Percentiles rank a stretch among this genome's conserved stretches.
phyloP scores from a whole-genome alignment of 2,797 vertebrate species.

The Arnoldichthys spilopterus region DNA sequence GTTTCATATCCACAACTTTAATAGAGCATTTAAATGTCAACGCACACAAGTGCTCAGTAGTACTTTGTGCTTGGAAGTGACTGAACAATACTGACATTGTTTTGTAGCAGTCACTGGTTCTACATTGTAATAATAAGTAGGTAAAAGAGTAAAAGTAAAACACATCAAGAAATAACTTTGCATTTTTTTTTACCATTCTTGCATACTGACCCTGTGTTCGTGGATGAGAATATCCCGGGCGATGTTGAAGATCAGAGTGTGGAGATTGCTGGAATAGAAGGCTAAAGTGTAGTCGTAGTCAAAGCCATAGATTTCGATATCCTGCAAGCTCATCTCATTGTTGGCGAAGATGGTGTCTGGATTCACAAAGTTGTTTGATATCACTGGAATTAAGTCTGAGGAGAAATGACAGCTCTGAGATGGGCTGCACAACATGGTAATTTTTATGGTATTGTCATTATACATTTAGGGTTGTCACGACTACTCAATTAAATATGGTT shows the following conservation, averaged over 20 bases:
- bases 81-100: background rate
- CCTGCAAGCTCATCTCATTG: conserved; percentile 95
- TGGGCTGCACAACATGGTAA: too few relatives aligned
- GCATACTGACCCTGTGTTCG: conserved; percentile 88
- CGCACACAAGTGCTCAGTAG: background rate
- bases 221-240: conserved; percentile 94
- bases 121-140: background rate
- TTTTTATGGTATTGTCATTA: too few relatives aligned
- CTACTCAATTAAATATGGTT: too few relatives aligned
- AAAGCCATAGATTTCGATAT: conserved; percentile 96
- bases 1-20: background rate
- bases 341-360: conserved; percentile 96
- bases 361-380: conserved; percentile 85
- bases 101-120: background rate
- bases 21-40: background rate
- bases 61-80: background rate
- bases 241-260: conserved; percentile 94
- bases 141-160: background rate
- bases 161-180: background rate
- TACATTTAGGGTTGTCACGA: too few relatives aligned
- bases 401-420: background rate
- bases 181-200: background rate
- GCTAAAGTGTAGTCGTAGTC: conserved; percentile 98
- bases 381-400: conserved; percentile 82
- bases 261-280: conserved; percentile 94